Evolutionary conservation across 2,888 invertebrate species (phyloP).

Genomic region (Metacarcinus magister): DNA sequence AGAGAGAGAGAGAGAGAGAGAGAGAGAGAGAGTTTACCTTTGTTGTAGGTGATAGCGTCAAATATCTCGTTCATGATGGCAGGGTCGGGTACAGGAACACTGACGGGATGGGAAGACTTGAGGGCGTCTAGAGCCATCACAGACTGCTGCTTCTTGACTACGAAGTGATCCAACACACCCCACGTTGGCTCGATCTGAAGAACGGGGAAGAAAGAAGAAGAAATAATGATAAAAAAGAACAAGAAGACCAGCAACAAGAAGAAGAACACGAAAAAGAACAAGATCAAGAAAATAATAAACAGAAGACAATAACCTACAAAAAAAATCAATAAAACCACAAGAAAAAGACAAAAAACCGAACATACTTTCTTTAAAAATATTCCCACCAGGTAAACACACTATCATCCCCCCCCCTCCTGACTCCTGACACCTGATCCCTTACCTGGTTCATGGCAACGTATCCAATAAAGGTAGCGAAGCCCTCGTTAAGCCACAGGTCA

Average conservation of each 20-base stretch:
- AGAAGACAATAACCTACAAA: background rate
- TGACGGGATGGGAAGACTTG: constrained; percentile 93
- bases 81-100: constrained; percentile 88
- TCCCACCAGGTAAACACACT: background rate
- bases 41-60: constrained; percentile 94
- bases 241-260: background rate
- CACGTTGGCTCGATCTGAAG: constrained; percentile 88
- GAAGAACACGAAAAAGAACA: background rate
- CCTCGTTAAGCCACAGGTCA: constrained; percentile 95
- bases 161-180: constrained; percentile 92
- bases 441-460: constrained; percentile 87
- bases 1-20: background rate
- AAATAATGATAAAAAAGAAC: background rate
- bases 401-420: constrained; percentile 8
- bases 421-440: background rate
- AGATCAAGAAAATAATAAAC: background rate
- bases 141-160: constrained; percentile 89
- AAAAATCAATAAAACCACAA: background rate
- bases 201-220: background rate
- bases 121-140: constrained; percentile 92
- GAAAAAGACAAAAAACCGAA: background rate
- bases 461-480: constrained; percentile 91
- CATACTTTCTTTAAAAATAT: background rate
- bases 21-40: constrained; percentile 87
- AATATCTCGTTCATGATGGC: constrained; percentile 95